Evolutionary conservation across 2,113 vertebrate species (phyloP).

Genomic region (Opisthocomus hoazin): DNA sequence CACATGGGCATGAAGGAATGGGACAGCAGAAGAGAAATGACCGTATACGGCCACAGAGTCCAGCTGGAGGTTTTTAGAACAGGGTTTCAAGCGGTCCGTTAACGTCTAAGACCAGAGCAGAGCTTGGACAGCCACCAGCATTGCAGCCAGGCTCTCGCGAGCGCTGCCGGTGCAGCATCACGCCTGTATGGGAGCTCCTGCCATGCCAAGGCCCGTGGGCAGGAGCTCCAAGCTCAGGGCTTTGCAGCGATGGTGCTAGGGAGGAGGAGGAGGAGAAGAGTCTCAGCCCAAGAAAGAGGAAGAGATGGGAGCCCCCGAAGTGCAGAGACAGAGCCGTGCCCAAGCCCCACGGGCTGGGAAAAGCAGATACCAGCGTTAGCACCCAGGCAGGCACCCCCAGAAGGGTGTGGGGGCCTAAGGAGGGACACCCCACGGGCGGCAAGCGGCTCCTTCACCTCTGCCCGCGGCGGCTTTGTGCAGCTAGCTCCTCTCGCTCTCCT

Average conservation of each 20-base stretch:
- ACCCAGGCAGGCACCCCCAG: background rate
- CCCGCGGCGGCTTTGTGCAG: fast-evolving
- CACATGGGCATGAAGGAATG: background rate
- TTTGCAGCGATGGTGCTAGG: background rate
- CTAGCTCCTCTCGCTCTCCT: background rate
- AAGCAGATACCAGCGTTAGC: background rate
- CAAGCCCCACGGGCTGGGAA: background rate
- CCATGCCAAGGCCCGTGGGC: fast-evolving
- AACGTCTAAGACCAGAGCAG: background rate
- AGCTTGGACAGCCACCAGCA: background rate
- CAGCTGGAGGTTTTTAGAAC: background rate
- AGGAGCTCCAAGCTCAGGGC: background rate
- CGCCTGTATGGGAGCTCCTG: background rate
- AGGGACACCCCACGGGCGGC: background rate
- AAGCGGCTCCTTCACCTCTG: background rate
- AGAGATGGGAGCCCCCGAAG: background rate
- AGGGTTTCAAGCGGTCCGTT: background rate
- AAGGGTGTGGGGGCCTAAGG: background rate
- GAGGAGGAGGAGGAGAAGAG: background rate
- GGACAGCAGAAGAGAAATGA: background rate
- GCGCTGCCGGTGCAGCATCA: background rate
- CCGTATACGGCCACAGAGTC: background rate
- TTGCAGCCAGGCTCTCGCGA: background rate
- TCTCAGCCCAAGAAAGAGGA: background rate
- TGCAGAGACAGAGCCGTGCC: background rate